A percentile compares a stretch with the other conserved stretches of the same genome.
Evolutionary conservation across 2,113 vertebrate genomes (phyloP).

Genomic region (Aldabrachelys gigantea): DNA sequence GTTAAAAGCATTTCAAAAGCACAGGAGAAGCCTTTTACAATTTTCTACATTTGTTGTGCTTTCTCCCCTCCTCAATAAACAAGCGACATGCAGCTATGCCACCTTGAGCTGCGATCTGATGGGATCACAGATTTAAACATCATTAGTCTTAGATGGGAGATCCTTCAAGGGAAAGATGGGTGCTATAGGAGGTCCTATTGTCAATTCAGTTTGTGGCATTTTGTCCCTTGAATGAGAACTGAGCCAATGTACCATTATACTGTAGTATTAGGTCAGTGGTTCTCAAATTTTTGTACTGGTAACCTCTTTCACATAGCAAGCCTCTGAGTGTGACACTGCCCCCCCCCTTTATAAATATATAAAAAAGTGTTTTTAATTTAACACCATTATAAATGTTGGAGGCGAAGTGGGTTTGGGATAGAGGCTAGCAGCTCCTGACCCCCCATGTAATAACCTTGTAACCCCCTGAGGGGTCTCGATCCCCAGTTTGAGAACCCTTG

Average conservation of each 20-base stretch:
- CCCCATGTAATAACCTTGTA: too few species aligned
- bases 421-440: too few species aligned
- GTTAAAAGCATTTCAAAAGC: not conserved
- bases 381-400: too few species aligned
- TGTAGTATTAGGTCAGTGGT: too few species aligned
- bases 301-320: too few species aligned
- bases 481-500: not conserved
- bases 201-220: not conserved
- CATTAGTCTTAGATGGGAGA: constrained; percentile 35
- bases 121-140: constrained; percentile 16
- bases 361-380: too few species aligned
- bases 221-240: not conserved
- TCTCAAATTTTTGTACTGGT: too few species aligned
- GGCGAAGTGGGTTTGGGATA: too few species aligned
- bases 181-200: not conserved
- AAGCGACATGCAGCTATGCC: not conserved
- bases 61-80: not conserved
- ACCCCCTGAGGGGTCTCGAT: too few species aligned
- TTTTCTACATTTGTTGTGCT: constrained; percentile 8
- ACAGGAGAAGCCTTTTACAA: not conserved
- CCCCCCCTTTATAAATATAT: too few species aligned
- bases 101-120: constrained; percentile 42
- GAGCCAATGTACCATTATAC: not conserved
- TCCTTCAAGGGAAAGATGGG: constrained; percentile 41
- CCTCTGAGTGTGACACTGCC: too few species aligned